A percentile compares a stretch with the other conserved stretches of the same genome.
Conservation (phyloP, 2,113 vertebrate genomes). For the Cyanoramphus novaezelandiae region DNA sequence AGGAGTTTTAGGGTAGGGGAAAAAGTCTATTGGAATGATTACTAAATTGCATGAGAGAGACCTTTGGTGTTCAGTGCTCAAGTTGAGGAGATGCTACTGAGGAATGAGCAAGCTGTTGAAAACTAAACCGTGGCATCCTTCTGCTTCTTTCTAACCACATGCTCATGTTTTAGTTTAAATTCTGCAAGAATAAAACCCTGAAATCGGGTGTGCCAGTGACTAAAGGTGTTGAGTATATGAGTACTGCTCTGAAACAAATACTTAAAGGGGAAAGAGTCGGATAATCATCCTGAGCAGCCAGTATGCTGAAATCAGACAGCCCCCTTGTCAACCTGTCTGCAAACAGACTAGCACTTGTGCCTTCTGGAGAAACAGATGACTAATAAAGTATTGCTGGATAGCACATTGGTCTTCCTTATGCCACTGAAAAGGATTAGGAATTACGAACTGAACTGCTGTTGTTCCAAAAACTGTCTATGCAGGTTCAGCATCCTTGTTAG, state of each 20-base stretch:
- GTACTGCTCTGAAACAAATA: background rate
- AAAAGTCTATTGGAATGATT: background rate
- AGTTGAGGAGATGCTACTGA: background rate
- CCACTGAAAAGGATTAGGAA: background rate
- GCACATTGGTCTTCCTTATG: background rate
- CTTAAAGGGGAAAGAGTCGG: background rate
- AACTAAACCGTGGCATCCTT: background rate
- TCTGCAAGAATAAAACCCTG: background rate
- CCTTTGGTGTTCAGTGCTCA: background rate
- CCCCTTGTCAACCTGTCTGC: background rate
- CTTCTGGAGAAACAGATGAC: background rate
- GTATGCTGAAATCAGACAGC: background rate
- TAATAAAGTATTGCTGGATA: background rate
- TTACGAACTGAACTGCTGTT: background rate
- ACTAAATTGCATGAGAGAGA: background rate
- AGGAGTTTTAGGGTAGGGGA: background rate
- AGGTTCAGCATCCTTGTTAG: background rate
- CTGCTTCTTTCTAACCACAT: background rate
- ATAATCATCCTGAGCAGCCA: background rate
- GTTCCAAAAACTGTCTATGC: fast-evolving
- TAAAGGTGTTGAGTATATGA: background rate
- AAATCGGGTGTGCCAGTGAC: background rate
- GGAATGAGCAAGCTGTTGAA: background rate
- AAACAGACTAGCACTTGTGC: background rate
- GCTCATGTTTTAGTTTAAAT: background rate